Conservation (phyloP, 1,140 invertebrate species). For the Cataglyphis hispanica region DNA sequence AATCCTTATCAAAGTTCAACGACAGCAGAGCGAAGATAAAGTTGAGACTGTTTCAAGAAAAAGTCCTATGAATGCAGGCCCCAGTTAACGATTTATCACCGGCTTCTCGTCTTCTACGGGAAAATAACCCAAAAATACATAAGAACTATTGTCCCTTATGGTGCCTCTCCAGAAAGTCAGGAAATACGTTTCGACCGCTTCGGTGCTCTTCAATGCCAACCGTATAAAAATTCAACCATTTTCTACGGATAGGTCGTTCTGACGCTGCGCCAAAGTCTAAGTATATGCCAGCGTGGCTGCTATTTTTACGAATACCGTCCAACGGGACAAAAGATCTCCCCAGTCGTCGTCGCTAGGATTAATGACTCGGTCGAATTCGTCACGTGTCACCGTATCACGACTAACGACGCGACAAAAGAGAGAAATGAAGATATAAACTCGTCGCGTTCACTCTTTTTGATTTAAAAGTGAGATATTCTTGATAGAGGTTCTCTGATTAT, state of each 20-base stretch:
- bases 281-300: not conserved
- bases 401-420: conserved; percentile 72
- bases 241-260: conserved; percentile 28
- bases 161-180: not conserved
- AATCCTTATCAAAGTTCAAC: conserved; percentile 61
- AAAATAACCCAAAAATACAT: conserved; percentile 45
- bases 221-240: conserved; percentile 62
- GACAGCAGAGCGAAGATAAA: conserved; percentile 33
- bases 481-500: not conserved
- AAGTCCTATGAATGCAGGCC: conserved; percentile 67
- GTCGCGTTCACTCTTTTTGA: conserved; percentile 35
- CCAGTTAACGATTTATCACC: conserved; percentile 73
- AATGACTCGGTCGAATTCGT: conserved; percentile 73
- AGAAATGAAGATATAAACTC: conserved; percentile 58
- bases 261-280: not conserved
- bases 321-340: conserved; percentile 64
- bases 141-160: conserved; percentile 62
- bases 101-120: conserved; percentile 26
- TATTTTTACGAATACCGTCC: conserved; percentile 44
- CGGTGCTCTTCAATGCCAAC: conserved; percentile 31
- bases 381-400: conserved; percentile 71
- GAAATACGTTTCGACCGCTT: conserved; percentile 10
- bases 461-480: not conserved
- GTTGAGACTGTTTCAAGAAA: conserved; percentile 43
- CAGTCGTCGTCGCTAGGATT: conserved; percentile 58